Conservation (phyloP, 2,888 invertebrate genomes). For the Ischnus inquisitorius region DNA sequence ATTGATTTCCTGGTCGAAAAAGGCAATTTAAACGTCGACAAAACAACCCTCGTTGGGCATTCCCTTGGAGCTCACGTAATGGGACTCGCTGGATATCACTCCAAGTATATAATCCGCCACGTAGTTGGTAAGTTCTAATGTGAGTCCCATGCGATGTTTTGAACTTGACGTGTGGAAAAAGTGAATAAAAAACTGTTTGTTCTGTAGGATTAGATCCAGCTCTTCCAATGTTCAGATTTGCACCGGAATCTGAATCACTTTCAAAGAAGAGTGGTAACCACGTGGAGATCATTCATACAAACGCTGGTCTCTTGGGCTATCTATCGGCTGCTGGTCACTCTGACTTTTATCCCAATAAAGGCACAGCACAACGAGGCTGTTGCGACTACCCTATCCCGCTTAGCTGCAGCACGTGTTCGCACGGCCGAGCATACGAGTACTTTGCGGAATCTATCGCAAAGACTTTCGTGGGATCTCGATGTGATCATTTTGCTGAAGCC, state of each 20-base stretch:
- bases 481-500: not conserved
- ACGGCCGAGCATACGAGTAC: not conserved
- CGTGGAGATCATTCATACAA: slow-evolving; percentile 7
- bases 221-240: not conserved
- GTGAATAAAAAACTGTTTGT: not conserved
- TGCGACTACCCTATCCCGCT: not conserved
- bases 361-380: not conserved
- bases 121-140: slow-evolving; percentile 74
- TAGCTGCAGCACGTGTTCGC: not conserved
- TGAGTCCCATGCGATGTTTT: not conserved
- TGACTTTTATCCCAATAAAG: not conserved
- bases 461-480: not conserved
- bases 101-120: slow-evolving; percentile 62
- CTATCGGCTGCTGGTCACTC: not conserved
- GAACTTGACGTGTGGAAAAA: not conserved
- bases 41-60: slow-evolving; percentile 74
- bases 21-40: not conserved
- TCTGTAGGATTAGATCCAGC: slow-evolving; percentile 3
- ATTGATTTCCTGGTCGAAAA: not conserved
- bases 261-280: not conserved
- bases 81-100: slow-evolving; percentile 76
- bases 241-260: not conserved
- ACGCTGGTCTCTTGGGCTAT: not conserved
- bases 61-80: slow-evolving; percentile 80
- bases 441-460: not conserved